phyloP scores from a whole-genome alignment of 2,797 vertebrate genomes.

The Morelia viridis region DNA sequence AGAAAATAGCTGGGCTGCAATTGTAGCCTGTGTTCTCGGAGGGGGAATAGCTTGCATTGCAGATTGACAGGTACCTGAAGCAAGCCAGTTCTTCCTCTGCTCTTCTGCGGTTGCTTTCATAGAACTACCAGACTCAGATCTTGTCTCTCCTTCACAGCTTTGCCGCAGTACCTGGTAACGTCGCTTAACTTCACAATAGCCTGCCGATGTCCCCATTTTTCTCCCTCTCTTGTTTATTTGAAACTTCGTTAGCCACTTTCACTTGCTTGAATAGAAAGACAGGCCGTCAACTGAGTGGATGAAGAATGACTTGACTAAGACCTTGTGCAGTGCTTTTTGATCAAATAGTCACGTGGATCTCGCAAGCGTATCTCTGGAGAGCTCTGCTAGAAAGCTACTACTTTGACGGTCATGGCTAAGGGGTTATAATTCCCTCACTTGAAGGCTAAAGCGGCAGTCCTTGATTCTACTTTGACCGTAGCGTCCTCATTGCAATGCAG shows the following conservation, averaged over 20 bases:
- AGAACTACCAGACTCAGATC: neutral
- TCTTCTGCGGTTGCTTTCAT: neutral
- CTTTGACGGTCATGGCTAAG: too few species aligned
- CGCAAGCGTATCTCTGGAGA: too few species aligned
- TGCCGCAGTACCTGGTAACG: neutral
- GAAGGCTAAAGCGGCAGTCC: too few species aligned
- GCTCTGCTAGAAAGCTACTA: too few species aligned
- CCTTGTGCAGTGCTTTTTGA: too few species aligned
- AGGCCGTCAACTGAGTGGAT: neutral
- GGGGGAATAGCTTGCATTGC: neutral
- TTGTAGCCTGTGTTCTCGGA: neutral
- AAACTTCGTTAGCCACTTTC: neutral
- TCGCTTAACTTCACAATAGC: neutral
- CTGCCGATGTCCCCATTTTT: too few species aligned
- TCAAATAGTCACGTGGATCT: too few species aligned
- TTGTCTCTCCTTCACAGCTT: neutral
- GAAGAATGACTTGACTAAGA: too few species aligned
- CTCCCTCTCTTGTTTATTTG: neutral
- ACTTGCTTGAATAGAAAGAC: neutral
- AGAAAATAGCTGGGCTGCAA: conserved; percentile 4
- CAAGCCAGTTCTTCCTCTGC: neutral
- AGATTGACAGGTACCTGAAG: neutral
- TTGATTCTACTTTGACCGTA: too few species aligned
- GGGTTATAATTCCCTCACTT: too few species aligned
- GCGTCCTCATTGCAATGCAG: too few species aligned